Conservation (phyloP, 2,888 invertebrate genomes). For the Drosophila formosana region DNA sequence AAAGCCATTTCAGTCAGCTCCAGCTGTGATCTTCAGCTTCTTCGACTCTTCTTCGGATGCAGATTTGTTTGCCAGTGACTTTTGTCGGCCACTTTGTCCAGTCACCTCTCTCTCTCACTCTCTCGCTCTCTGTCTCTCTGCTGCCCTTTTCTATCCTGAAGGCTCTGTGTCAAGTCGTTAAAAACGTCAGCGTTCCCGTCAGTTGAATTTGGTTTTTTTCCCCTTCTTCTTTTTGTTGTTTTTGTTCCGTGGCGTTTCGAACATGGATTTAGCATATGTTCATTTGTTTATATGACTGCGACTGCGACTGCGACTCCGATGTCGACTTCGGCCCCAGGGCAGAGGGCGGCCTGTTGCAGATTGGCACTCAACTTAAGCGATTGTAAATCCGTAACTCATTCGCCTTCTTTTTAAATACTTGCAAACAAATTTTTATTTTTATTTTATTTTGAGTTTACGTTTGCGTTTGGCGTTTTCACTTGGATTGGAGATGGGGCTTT, state of each 20-base stretch:
- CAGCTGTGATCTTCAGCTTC: slow-evolving; percentile 44
- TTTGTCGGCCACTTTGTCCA: slow-evolving; percentile 81
- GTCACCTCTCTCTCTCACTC: slow-evolving; percentile 39
- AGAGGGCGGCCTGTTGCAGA: slow-evolving; percentile 58
- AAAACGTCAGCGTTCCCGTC: slow-evolving; percentile 70
- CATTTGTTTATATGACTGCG: slow-evolving; percentile 75
- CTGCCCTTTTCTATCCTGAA: slow-evolving; percentile 10
- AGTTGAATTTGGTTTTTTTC: slow-evolving; percentile 25
- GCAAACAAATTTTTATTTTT: slow-evolving; percentile 61
- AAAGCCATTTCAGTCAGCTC: slow-evolving; percentile 65
- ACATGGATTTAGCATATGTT: slow-evolving; percentile 79
- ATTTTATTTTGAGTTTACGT: slow-evolving; percentile 10
- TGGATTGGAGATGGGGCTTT: neutral
- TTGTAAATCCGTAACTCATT: slow-evolving; percentile 83
- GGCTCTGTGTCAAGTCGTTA: slow-evolving; percentile 75
- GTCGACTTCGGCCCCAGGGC: slow-evolving; percentile 15
- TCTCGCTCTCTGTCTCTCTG: neutral
- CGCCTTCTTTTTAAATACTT: slow-evolving; percentile 66
- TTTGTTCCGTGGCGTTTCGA: slow-evolving; percentile 45
- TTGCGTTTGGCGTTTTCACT: slow-evolving; percentile 7
- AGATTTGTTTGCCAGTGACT: slow-evolving; percentile 59
- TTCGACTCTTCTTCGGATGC: slow-evolving; percentile 28
- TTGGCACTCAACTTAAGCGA: slow-evolving; percentile 79
- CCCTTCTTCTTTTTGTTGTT: slow-evolving; percentile 37
- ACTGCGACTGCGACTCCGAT: slow-evolving; percentile 20